These are phyloP conservation scores for Centropristis striata DNA, from an alignment of 2,113 vertebrate species.

Conservation along the genomic window DNA sequence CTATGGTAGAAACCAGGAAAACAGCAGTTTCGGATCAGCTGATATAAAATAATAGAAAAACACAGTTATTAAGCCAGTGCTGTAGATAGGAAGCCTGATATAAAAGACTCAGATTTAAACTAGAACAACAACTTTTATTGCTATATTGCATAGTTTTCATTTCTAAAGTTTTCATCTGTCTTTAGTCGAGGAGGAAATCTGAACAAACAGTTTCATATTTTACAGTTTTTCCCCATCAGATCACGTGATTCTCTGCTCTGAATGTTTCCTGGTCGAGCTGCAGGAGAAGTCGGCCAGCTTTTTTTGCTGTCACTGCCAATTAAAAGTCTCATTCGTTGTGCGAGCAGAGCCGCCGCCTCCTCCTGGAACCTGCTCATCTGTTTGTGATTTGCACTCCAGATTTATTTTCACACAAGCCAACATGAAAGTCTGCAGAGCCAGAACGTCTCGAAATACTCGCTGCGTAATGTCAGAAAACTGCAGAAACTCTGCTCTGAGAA, in stretches of 20 bases:
- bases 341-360: background rate
- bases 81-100: no score
- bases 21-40: no score
- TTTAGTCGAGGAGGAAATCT: no score
- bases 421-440: slow-evolving; percentile 6
- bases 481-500: background rate
- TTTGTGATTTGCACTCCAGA: slow-evolving; percentile 30
- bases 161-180: no score
- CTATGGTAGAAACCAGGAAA: no score
- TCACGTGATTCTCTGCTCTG: background rate
- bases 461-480: background rate
- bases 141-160: no score
- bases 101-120: no score
- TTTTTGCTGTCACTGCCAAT: slow-evolving; percentile 9
- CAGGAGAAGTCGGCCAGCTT: background rate
- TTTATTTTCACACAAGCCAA: slow-evolving; percentile 5
- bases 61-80: no score
- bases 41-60: no score
- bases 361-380: slow-evolving; percentile 12
- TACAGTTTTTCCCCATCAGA: no score
- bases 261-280: background rate
- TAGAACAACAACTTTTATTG: no score
- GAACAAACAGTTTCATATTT: no score
- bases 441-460: background rate
- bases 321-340: slow-evolving; percentile 23